Evolutionary conservation across 2,113 vertebrate species (phyloP).

Genomic region (Anolis carolinensis): DNA sequence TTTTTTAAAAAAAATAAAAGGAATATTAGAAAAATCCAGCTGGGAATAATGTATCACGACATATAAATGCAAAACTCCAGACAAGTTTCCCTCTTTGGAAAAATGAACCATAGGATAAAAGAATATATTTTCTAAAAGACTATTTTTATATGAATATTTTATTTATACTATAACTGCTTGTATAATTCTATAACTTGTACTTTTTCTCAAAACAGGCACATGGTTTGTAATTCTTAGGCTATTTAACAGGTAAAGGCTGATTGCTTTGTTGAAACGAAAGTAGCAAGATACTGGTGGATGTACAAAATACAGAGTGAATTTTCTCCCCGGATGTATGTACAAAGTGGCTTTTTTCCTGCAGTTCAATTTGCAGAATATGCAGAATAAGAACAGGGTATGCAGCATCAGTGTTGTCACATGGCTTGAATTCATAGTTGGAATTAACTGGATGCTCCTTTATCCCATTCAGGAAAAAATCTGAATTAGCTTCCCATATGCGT

Average conservation of each 20-base stretch:
- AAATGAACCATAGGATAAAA: slow-evolving; percentile 83
- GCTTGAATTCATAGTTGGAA: slow-evolving; percentile 60
- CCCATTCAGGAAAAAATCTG: slow-evolving; percentile 67
- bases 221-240: slow-evolving; percentile 69
- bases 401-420: slow-evolving; percentile 66
- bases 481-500: slow-evolving; percentile 68
- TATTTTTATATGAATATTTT: slow-evolving; percentile 99
- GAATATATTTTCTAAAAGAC: slow-evolving; percentile 97
- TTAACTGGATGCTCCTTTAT: slow-evolving; percentile 70
- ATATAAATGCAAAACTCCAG: slow-evolving; percentile 74
- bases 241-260: slow-evolving; percentile 64
- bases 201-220: slow-evolving; percentile 72
- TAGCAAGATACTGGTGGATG: slow-evolving; percentile 55
- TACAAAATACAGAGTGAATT: slow-evolving; percentile 57
- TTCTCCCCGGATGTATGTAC: slow-evolving; percentile 72
- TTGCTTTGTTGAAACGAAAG: slow-evolving; percentile 59
- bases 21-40: slow-evolving; percentile 64
- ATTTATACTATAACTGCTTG: slow-evolving; percentile 88
- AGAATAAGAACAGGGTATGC: slow-evolving; percentile 78
- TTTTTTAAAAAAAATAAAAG: slow-evolving; percentile 43
- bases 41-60: slow-evolving; percentile 61
- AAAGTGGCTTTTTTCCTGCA: slow-evolving; percentile 68
- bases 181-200: slow-evolving; percentile 75
- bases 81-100: slow-evolving; percentile 82
- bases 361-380: slow-evolving; percentile 71